Evolutionary conservation across 2,113 vertebrate species (phyloP), one percentile per base, ranked within the genome.

Genomic region (Danionella cerebrum): DNA sequence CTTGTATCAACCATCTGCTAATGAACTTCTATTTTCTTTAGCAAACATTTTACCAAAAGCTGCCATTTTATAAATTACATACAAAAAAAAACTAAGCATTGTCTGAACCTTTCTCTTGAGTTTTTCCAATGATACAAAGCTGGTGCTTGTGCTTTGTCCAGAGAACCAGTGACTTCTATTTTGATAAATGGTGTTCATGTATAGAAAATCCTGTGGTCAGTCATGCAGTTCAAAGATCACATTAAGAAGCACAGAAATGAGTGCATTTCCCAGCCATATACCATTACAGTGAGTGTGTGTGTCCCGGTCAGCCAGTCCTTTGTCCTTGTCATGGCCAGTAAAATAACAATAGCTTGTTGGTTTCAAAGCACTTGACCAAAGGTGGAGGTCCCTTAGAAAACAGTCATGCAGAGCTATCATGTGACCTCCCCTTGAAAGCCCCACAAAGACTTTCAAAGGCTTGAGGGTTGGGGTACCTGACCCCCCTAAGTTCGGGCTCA

Each of bases 161-260:
- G 77, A 82, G 83, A 84, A 80, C 85, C 78, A 74, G 80, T 73
- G 60, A n/a, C 33, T 85, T 81, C 71, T 80, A 76, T 71, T 70
- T 82, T 70, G 86, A 87, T 85, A 85, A 89, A 83, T 83, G 42
- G 45, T 38, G 63, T 67, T 71, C 58, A 13, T 71, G 70, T 82
- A 86, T 86, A 84, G 84, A 87, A 91, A 91, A 93, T 91, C 90
- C 90, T 86, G 84, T 88, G 89, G 85, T 91, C 91, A 91, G 89
- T 90, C 90, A 90, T 90, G 91, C 92, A 91, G 84, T 86, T 73
- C 44, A 83, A 84, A 89, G 90, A 93, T 94, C 90, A 83, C 90
- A 84, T 93, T 90, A 90, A 90, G 27, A 53, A 53, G 89, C 88
- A 87, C 83, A 84, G 88, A 92, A 92, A 90, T 85, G 77, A 87